Percentiles rank a stretch among this genome's conserved stretches.
Evolutionary conservation across 2,888 invertebrate species (phyloP).

Genomic region (Terebella lapidaria): DNA sequence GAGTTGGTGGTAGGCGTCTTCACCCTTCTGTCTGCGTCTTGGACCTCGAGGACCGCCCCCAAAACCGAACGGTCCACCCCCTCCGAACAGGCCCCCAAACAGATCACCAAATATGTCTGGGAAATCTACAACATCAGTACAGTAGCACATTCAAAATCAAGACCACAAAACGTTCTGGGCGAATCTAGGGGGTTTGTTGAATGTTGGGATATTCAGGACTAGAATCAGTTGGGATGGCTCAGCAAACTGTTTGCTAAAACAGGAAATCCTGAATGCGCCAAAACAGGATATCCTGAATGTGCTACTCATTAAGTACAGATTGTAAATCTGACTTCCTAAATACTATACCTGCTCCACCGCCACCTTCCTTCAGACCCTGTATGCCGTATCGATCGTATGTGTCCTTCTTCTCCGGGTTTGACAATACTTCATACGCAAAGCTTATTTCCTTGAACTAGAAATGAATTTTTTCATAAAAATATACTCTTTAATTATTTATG

Average conservation of each 20-base stretch:
- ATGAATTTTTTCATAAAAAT: too few relatives aligned
- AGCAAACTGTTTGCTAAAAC: too few relatives aligned
- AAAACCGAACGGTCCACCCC: conserved; percentile 29
- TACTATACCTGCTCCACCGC: conserved; percentile 36
- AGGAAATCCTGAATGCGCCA: too few relatives aligned
- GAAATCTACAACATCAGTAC: conserved; percentile 26
- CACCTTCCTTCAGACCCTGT: conserved; percentile 81
- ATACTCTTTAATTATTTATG: too few relatives aligned
- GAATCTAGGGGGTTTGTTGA: too few relatives aligned
- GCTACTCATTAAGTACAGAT: too few relatives aligned
- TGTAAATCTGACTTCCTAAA: too few relatives aligned
- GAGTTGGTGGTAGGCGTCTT: conserved; percentile 77
- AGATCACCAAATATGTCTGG: conserved; percentile 48
- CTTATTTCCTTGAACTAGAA: conserved; percentile 93
- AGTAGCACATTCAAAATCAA: not conserved
- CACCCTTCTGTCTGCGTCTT: conserved; percentile 57
- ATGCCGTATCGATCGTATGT: conserved; percentile 82
- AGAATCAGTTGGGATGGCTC: too few relatives aligned
- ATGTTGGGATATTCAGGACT: too few relatives aligned
- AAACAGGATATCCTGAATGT: too few relatives aligned
- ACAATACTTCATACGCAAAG: conserved; percentile 88
- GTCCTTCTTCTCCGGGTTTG: conserved; percentile 79
- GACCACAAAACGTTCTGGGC: too few relatives aligned
- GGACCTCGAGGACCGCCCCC: conserved; percentile 46
- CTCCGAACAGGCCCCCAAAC: conserved; percentile 50